phyloP scores from a whole-genome alignment of 2,113 vertebrate genomes.

The Phrynosoma platyrhinos region DNA sequence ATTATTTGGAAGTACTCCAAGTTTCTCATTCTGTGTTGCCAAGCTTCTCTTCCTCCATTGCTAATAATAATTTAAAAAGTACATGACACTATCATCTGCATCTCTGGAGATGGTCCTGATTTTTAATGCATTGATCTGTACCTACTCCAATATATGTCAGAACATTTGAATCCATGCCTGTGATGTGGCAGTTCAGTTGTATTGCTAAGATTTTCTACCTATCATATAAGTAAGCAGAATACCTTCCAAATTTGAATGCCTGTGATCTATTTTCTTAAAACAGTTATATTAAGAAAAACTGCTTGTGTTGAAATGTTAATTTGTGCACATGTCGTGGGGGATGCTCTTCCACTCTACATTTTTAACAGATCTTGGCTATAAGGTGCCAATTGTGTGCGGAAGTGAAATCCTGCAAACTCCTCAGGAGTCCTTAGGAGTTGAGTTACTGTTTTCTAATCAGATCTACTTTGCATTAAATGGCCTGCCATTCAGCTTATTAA shows the following conservation, averaged over 20 bases:
- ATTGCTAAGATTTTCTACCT: background rate
- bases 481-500: slow-evolving; percentile 82
- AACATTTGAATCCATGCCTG: background rate
- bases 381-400: slow-evolving; percentile 65
- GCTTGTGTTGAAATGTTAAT: slow-evolving; percentile 31
- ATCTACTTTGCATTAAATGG: slow-evolving; percentile 84
- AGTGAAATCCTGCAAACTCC: slow-evolving; percentile 58
- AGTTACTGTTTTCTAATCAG: slow-evolving; percentile 81
- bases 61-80: background rate
- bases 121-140: background rate
- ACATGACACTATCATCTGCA: background rate
- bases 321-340: slow-evolving; percentile 7
- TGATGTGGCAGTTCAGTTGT: background rate
- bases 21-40: background rate
- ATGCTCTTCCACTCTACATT: background rate
- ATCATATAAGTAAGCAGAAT: background rate
- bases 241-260: background rate
- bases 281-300: slow-evolving; percentile 3
- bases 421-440: slow-evolving; percentile 71
- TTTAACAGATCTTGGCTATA: background rate
- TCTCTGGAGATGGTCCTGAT: slow-evolving; percentile 3
- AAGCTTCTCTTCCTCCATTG: background rate
- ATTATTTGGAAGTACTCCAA: background rate
- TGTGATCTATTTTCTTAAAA: background rate
- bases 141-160: background rate